Percentiles rank a stretch among this genome's conserved stretches.
phyloP scores from a whole-genome alignment of 2,888 invertebrate genomes.

The Conistra vaccinii region DNA sequence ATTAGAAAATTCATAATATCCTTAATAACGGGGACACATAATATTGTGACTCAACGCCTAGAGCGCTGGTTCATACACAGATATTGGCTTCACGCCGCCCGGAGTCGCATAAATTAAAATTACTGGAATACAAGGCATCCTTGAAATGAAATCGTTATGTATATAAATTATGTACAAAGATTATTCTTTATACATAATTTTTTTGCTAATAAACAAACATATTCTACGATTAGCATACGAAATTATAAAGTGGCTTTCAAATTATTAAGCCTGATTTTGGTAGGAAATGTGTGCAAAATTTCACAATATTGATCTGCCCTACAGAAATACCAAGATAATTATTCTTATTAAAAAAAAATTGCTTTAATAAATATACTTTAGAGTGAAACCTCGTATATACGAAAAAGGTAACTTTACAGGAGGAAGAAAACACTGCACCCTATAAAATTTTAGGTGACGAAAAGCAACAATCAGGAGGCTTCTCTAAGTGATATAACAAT shows the following conservation, averaged over 20 bases:
- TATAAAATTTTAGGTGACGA: neutral
- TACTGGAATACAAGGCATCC: constrained; percentile 41
- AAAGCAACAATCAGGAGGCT: neutral
- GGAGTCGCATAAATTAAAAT: constrained; percentile 4
- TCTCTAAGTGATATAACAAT: neutral
- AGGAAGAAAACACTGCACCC: neutral
- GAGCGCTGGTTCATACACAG: too few species aligned
- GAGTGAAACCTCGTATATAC: neutral
- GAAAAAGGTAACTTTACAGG: neutral
- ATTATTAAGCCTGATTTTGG: constrained; percentile 12
- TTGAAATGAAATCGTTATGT: constrained; percentile 54
- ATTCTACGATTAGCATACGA: constrained; percentile 33
- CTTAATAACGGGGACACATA: too few species aligned
- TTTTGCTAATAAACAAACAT: constrained; percentile 48
- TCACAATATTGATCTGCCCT: neutral
- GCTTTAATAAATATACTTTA: neutral
- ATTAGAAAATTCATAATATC: too few species aligned
- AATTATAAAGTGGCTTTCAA: constrained; percentile 28
- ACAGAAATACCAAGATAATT: neutral
- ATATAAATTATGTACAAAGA: too few species aligned
- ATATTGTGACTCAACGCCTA: too few species aligned
- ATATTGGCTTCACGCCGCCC: too few species aligned
- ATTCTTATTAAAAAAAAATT: neutral
- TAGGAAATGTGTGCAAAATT: neutral
- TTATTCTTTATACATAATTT: too few species aligned